Evolutionary conservation across 2,797 vertebrate species (phyloP), one percentile per base, ranked within the genome.

Genomic region (Salarias fasciatus): DNA sequence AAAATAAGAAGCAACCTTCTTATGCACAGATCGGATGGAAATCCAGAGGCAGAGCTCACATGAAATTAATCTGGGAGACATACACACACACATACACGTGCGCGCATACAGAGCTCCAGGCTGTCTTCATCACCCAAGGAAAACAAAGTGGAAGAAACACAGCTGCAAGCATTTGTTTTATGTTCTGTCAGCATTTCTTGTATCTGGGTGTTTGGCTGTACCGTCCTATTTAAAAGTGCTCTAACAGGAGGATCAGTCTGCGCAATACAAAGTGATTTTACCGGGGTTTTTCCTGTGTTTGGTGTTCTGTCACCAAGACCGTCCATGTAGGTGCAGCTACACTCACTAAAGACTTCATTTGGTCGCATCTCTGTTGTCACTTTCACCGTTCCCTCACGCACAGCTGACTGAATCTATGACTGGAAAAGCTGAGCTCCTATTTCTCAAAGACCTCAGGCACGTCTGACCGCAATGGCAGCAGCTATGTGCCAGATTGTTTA

Each of bases 171-270:
- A 15, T 60, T 79, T 65, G 15, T 50, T 65, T 75, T 63, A 43
- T 53, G 73, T 70, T 60, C 30, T 11, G 45, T 85, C 74, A 86
- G 82, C 79, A 79, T 53, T 53, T 53, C 72, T n/a, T 43, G 5
- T 48, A 36, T 38, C 18, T 18, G 45, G 11, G 42, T 8, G 49
- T 58, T 42, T 44, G 42, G 44, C 56, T 45, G 12, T 9, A 1
- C 36, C 42, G 68, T 56, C 63, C 69, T 54, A 62, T 60, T 75
- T 75, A 33, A 52, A 61, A 52, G 8, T 9, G 59, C 18, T 56
- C 38, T 24, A 55, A 38, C 49, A 63, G 50, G 18, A 56, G 35
- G 53, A 48, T 62, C 31, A 11, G 14, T 53, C 45, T 8, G 10
- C 30, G 49, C 35, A 3, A 24, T 24, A 24, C 24, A 18, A 24